Evolutionary conservation across 53 echinoderm and acorn worm genomes (phyloP), one percentile per base, ranked within the genome.

Genomic region (Hippasteria phrygiana): DNA sequence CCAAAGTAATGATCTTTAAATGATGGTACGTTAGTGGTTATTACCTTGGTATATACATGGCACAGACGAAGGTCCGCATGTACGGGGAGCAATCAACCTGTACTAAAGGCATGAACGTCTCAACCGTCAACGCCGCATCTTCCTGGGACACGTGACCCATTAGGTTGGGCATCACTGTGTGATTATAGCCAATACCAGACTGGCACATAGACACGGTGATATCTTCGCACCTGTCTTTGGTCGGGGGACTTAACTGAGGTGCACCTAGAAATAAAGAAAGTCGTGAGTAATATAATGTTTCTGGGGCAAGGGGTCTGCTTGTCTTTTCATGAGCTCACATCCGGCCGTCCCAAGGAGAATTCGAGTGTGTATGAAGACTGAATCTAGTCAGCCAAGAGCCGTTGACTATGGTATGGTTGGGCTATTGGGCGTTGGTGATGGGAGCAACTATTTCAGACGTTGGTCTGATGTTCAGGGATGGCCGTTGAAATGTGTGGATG

Each of bases 31-130:
- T n/a, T n/a, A n/a, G n/a, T n/a, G n/a, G n/a, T n/a, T n/a, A n/a
- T 40, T 92, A 95, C 55, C 43, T 91, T 0, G 95, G 95, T 11
- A 88, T 28, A 72, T 78, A 83, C 0, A 72, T 43, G 4, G 87
- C 87, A 50, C 95, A 95, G 3, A 93, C 55, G n/a, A 93, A 71
- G 0, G 80, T 87, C 20, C 74, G 37, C 27, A 91, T 39, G 37
- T 91, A 78, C 10, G 77, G 83, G 13, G 95, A 95, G 29, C 95
- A 93, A 6, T 66, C 71, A 2, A 78, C 46, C 14, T 83, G 9
- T 59, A 95, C 75, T 0, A 95, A 70, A n/a, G 75, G 75, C 12
- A 1, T 56, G 33, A 74, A 87, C 34, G 4, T 18, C 29, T 65
- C 0, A 11, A 83, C 20, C 24, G 1, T 69, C 16, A 41, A 43